These are phyloP conservation scores for Cylas formicarius DNA, from an alignment of 1,140 invertebrate genomes.

Conservation along the genomic window DNA sequence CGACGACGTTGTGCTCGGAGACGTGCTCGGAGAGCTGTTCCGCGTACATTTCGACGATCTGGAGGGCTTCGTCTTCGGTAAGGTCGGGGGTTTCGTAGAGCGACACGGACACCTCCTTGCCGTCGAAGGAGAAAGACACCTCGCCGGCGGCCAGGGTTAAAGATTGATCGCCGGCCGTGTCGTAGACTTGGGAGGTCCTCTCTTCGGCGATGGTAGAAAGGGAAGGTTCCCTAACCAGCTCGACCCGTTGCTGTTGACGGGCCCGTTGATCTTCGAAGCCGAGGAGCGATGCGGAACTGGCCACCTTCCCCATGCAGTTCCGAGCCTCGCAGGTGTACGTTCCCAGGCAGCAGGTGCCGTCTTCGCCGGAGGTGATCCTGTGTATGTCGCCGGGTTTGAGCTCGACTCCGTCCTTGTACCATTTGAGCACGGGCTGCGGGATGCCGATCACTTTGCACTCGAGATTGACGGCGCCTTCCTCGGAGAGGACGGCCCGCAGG, in stretches of 20 bases:
- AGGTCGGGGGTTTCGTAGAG: slow-evolving; percentile 86
- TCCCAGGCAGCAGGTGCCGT: slow-evolving; percentile 78
- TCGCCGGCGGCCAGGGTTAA: slow-evolving; percentile 70
- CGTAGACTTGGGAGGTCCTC: slow-evolving; percentile 78
- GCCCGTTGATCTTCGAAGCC: slow-evolving; percentile 71
- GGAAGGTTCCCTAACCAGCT: slow-evolving; percentile 66
- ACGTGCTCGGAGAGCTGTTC: slow-evolving; percentile 85
- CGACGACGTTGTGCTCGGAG: slow-evolving; percentile 78
- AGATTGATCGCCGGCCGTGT: slow-evolving; percentile 68
- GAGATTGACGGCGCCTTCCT: slow-evolving; percentile 81
- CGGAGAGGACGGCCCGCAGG: slow-evolving; percentile 72
- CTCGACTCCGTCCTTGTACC: slow-evolving; percentile 87
- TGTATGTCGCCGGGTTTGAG: slow-evolving; percentile 86
- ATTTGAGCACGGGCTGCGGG: slow-evolving; percentile 77
- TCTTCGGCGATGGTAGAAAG: slow-evolving; percentile 87
- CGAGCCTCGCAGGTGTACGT: slow-evolving; percentile 89
- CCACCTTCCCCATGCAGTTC: slow-evolving; percentile 87
- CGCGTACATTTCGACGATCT: slow-evolving; percentile 90
- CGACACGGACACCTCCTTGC: slow-evolving; percentile 84
- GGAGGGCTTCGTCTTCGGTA: slow-evolving; percentile 82
- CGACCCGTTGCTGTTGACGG: slow-evolving; percentile 44
- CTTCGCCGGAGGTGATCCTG: slow-evolving; percentile 79
- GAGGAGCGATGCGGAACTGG: slow-evolving; percentile 77
- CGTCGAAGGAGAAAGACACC: slow-evolving; percentile 83
- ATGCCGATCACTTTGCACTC: slow-evolving; percentile 93